Evolutionary conservation across 2,888 invertebrate species (phyloP), one percentile per base, ranked within the genome.

Genomic region (Erynnis tages): DNA sequence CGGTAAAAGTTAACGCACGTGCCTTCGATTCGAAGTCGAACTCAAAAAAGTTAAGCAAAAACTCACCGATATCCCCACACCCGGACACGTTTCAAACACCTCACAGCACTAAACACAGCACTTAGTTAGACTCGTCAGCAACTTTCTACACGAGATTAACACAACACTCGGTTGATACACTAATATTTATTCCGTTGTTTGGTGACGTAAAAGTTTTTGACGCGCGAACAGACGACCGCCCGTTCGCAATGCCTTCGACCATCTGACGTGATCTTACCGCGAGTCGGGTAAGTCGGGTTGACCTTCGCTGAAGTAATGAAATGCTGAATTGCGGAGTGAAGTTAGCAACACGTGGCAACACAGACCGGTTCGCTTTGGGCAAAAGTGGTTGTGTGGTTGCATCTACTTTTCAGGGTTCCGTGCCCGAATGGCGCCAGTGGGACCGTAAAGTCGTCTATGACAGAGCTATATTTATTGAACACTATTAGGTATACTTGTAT

Each of bases 341-440:
- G 85, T 85, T 84, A 64, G 81, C 59, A 58, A 37, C 50, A 16
- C 58, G 55, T 84, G 64, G 81, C 59, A 58, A 37, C 50, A 16
- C 58, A 56, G 75, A 84, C 85, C 83, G 84, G 86, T 85, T 76
- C 59, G 71, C 80, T 84, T 84, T 85, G 66, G 86, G 82, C 83
- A 82, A 86, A 85, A 83, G 79, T 82, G 73, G 74, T 37, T 43
- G 43, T 29, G 27, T 50, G 43, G 11, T 41, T n/a, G n/a, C n/a
- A 67, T 68, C 65, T 69, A 68, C 68, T 71, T 69, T 68, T 65
- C 62, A n/a, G n/a, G n/a, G n/a, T 60, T 69, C 21, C 21, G n/a
- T n/a, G n/a, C n/a, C n/a, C n/a, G n/a, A n/a, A n/a, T n/a, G n/a
- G n/a, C n/a, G n/a, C n/a, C n/a, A n/a, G n/a, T n/a, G n/a, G n/a